A percentile compares a stretch with the other conserved stretches of the same genome.
These are phyloP conservation scores for Drosophila meridiana DNA, from an alignment of 2,888 invertebrate genomes.

Conservation along the genomic window DNA sequence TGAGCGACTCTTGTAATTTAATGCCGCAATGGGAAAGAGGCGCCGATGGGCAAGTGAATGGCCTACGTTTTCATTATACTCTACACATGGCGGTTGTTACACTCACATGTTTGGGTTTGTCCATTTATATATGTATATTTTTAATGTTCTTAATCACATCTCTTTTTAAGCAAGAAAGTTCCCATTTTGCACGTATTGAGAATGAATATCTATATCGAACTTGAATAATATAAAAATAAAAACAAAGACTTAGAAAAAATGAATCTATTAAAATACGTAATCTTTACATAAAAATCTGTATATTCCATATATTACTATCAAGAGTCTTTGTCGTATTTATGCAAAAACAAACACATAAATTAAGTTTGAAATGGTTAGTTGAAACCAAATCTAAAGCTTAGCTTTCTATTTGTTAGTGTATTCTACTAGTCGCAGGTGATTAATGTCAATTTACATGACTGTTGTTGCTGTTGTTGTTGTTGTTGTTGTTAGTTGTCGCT, in stretches of 20 bases:
- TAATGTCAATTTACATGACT: not conserved
- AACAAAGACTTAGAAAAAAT: too few relatives aligned
- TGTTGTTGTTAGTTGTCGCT: slow-evolving; percentile 49
- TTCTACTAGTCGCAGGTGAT: not conserved
- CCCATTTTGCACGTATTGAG: too few relatives aligned
- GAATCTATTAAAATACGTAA: too few relatives aligned
- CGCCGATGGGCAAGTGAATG: slow-evolving; percentile 47
- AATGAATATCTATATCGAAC: too few relatives aligned
- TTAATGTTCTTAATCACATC: too few relatives aligned
- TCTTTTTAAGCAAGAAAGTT: too few relatives aligned
- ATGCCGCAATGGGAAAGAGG: slow-evolving; percentile 55
- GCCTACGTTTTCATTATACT: slow-evolving; percentile 33
- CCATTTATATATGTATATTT: not conserved
- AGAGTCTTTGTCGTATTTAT: not conserved
- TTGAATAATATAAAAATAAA: too few relatives aligned
- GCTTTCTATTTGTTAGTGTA: slow-evolving; percentile 22
- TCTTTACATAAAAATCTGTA: too few relatives aligned
- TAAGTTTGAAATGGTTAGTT: not conserved
- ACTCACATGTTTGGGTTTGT: not conserved
- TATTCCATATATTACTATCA: too few relatives aligned
- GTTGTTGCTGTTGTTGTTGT: slow-evolving; percentile 23
- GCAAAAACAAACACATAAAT: not conserved
- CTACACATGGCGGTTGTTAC: not conserved
- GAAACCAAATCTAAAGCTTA: not conserved
- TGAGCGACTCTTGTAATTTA: slow-evolving; percentile 64